Evolutionary conservation across 2,888 invertebrate species (phyloP).

Genomic region (Aphodius granarius): DNA sequence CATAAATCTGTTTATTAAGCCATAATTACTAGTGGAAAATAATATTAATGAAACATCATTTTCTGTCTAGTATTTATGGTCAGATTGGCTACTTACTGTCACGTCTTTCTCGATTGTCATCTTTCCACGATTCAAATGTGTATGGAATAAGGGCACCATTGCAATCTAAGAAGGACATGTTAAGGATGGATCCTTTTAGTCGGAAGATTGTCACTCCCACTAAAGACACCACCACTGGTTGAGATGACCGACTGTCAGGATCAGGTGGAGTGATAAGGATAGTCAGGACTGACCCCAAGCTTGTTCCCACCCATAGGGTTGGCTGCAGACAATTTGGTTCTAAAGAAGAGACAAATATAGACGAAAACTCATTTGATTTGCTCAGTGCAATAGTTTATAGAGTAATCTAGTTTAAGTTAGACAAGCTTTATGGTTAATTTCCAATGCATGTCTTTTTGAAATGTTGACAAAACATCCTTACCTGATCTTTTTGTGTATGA

Average conservation of each 20-base stretch:
- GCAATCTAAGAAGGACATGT: constrained; percentile 95
- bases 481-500: constrained; percentile 94
- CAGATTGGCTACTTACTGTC: constrained; percentile 30
- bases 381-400: not conserved
- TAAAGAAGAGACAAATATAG: constrained; percentile 48
- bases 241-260: constrained; percentile 77
- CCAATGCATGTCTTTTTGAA: not conserved
- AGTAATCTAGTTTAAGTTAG: not conserved
- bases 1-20: too few species aligned
- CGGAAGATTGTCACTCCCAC: constrained; percentile 97
- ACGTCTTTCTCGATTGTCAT: constrained; percentile 70
- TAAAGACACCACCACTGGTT: constrained; percentile 86
- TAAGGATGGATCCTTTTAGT: constrained; percentile 91
- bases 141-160: constrained; percentile 90
- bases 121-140: constrained; percentile 91
- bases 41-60: not conserved
- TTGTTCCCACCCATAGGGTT: constrained; percentile 97
- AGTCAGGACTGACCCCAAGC: constrained; percentile 93
- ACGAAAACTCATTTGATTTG: not conserved
- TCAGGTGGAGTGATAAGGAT: constrained; percentile 84
- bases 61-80: too few species aligned
- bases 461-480: constrained; percentile 52
- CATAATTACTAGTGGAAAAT: too few species aligned
- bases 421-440: not conserved
- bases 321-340: constrained; percentile 83